Percentiles rank a stretch among this genome's conserved stretches.
phyloP scores from a whole-genome alignment of 2,797 vertebrate genomes.

The Brotula barbata region DNA sequence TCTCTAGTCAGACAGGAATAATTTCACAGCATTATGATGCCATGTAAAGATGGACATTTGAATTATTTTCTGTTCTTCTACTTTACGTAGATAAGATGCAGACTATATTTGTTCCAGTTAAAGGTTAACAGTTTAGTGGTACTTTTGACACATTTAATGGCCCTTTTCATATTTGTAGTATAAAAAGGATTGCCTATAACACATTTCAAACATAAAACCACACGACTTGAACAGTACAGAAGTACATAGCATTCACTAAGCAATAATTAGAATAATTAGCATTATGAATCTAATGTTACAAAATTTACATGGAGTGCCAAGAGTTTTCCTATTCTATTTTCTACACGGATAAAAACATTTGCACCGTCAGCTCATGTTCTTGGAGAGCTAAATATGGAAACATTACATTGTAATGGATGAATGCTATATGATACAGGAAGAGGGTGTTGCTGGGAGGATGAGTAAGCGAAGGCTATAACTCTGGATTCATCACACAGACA shows the following conservation, averaged over 20 bases:
- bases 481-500: conserved; percentile 33
- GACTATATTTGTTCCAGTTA: too few relatives aligned
- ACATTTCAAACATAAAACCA: too few relatives aligned
- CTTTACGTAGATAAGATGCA: too few relatives aligned
- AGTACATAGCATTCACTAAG: too few relatives aligned
- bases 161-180: too few relatives aligned
- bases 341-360: neutral
- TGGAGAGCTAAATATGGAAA: conserved; percentile 38
- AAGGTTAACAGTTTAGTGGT: too few relatives aligned
- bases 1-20: conserved; percentile 62
- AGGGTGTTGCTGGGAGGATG: conserved; percentile 25
- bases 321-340: too few relatives aligned
- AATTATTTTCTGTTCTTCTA: too few relatives aligned
- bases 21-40: conserved; percentile 57
- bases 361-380: neutral
- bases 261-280: neutral
- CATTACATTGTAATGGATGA: conserved; percentile 29
- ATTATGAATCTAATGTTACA: conserved; percentile 4
- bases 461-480: conserved; percentile 13
- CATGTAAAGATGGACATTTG: conserved; percentile 49
- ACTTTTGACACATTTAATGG: too few relatives aligned
- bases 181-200: too few relatives aligned
- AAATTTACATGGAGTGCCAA: neutral
- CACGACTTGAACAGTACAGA: too few relatives aligned
- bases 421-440: conserved; percentile 37